phyloP scores from a whole-genome alignment of 1,140 invertebrate species.

The Diachasmimorpha longicaudata region DNA sequence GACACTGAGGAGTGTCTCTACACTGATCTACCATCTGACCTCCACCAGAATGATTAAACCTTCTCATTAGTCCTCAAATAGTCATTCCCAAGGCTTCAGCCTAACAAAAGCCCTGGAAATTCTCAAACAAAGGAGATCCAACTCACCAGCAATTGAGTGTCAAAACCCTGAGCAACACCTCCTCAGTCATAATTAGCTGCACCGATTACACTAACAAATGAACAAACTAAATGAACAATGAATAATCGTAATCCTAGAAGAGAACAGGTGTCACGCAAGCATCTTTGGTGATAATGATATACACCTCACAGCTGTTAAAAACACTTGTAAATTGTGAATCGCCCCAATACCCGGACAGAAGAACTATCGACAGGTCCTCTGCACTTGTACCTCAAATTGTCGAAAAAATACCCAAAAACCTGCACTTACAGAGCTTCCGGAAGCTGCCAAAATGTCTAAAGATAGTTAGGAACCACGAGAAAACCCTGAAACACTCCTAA shows the following conservation, averaged over 20 bases:
- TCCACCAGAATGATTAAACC: not conserved
- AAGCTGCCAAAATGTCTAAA: too few species aligned
- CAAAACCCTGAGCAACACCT: slow-evolving; percentile 50
- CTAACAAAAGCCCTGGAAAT: not conserved
- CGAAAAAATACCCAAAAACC: too few species aligned
- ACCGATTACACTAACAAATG: not conserved
- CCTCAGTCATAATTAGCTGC: slow-evolving; percentile 35
- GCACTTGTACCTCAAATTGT: too few species aligned
- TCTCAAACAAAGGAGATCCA: too few species aligned
- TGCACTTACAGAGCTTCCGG: too few species aligned
- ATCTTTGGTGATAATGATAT: not conserved
- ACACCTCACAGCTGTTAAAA: not conserved
- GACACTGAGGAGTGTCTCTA: not conserved
- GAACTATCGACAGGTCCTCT: too few species aligned
- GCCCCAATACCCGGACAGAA: too few species aligned
- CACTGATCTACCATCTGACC: not conserved
- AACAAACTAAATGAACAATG: not conserved
- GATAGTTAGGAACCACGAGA: too few species aligned
- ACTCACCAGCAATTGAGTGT: slow-evolving; percentile 71
- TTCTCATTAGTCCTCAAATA: too few species aligned
- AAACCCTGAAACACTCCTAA: too few species aligned
- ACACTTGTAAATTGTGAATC: not conserved
- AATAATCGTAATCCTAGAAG: not conserved
- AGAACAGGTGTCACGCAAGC: not conserved
- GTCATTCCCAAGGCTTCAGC: too few species aligned